Base-by-base conservation (phyloP, 2,113 vertebrate species). In the Pituophis catenifer region DNA sequence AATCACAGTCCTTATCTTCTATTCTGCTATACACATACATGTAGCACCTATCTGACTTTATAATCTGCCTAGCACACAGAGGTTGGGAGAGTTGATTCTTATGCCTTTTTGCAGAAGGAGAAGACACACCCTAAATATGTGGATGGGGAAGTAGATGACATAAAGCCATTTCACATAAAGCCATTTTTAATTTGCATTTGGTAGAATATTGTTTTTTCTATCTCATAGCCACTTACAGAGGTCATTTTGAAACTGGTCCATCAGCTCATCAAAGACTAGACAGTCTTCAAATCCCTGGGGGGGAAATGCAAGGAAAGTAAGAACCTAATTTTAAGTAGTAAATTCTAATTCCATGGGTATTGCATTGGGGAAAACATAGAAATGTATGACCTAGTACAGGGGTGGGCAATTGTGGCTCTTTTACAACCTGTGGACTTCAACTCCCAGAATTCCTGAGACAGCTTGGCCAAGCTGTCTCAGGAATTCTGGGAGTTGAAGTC, bases 201-300 rank as follows among this genome's bases (percentile, higher is more conserved):
- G 15, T 53, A 13, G 65, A n/a, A 70, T 38, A 88, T 90, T 91
- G 85, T 88, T 91, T 81, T 89, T 0, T 0, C 59, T 89, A 1
- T 0, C 90, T 29, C 23, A 54, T 87, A 26, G 29, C 91, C 94
- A 98, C 99, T 98, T 97, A 99, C 99, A 97, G 54, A 99, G 95
- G 93, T 99, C 98, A 90, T 99, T 98, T 95, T 98, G 97, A 87
- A 98, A 97, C 96, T 98, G 97, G 11, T 99, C 98, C 99, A 99
- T 98, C 95, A 99, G 96, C 95, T 99, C 99, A 86, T 99, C 98
- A 94, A 99, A 99, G 38, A 99, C 98, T 89, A 99, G 96, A 94
- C 99, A 99, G 95, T 99, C 99, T 96, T 99, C 99, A 97, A 99
- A 99, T 90, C 99, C 99, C 99, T 99, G 90, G 8, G 15, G 75